phyloP scores from a whole-genome alignment of 2,113 vertebrate species.

The Lichenostomus cassidix region DNA sequence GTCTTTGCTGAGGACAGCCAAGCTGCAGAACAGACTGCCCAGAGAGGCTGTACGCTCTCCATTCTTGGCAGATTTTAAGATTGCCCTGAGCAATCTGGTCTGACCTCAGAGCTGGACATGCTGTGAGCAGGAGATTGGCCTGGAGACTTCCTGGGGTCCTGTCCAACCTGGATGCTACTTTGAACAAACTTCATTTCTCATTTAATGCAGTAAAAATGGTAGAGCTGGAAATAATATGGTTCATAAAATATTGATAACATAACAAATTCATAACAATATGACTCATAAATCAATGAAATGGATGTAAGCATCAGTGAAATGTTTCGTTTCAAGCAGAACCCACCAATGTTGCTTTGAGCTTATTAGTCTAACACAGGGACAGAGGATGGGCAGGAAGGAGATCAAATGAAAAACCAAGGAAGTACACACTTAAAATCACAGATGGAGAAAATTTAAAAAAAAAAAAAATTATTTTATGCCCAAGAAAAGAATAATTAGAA shows the following conservation, averaged over 20 bases:
- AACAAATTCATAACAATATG: neutral
- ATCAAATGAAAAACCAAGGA: neutral
- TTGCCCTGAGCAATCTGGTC: neutral
- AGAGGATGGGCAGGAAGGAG: neutral
- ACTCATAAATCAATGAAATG: neutral
- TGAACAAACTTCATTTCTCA: neutral
- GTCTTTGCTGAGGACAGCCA: neutral
- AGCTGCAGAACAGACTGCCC: neutral
- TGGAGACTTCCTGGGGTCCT: neutral
- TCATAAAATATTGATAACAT: neutral
- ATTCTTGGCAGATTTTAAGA: neutral
- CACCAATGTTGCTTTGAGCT: neutral
- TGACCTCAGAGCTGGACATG: slow-evolving; percentile 2
- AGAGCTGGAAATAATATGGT: neutral
- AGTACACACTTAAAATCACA: neutral
- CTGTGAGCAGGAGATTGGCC: slow-evolving; percentile 14
- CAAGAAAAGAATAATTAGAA: neutral
- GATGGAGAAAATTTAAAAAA: neutral
- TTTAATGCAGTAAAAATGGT: neutral
- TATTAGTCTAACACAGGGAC: neutral
- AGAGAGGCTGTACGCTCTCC: neutral
- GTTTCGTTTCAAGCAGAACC: neutral
- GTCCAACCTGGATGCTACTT: neutral
- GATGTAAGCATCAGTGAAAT: neutral
- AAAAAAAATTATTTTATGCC: neutral